Evolutionary conservation across 2,888 invertebrate species (phyloP).

Genomic region (Eupithecia pulchellata): DNA sequence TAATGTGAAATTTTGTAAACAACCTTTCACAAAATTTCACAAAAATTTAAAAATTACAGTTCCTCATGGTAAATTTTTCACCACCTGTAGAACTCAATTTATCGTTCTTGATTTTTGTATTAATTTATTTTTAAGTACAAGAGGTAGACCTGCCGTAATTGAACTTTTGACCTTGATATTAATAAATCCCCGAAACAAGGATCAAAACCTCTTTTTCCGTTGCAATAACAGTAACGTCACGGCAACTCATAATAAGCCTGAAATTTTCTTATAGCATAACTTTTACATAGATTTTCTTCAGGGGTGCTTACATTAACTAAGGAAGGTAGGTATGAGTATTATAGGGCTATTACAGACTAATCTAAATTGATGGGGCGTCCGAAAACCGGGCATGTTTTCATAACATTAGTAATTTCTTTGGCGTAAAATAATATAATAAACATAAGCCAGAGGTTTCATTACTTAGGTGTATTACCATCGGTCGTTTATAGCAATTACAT

Average conservation of each 20-base stretch:
- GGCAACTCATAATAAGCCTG: conserved; percentile 78
- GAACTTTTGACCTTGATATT: no score
- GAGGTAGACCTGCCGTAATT: no score
- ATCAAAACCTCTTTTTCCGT: conserved; percentile 55
- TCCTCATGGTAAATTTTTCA: no score
- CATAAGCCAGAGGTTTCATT: conserved; percentile 73
- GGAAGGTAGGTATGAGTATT: conserved; percentile 37
- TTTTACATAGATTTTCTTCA: conserved; percentile 81
- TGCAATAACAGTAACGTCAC: conserved; percentile 58
- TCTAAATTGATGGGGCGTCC: conserved; percentile 85
- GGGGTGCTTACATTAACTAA: conserved; percentile 60
- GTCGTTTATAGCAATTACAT: conserved; percentile 62
- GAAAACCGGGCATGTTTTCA: conserved; percentile 78
- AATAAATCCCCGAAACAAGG: conserved; percentile 42
- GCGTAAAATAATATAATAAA: conserved; percentile 83
- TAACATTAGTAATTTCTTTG: conserved; percentile 81
- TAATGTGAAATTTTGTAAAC: no score
- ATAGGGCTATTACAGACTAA: conserved; percentile 78
- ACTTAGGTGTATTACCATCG: conserved; percentile 70
- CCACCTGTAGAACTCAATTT: no score
- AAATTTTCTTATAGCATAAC: conserved; percentile 82
- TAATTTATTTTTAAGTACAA: no score
- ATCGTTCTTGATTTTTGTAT: no score
- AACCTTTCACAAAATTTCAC: no score
- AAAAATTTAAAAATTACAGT: no score